A percentile compares a stretch with the other conserved stretches of the same genome.
These are phyloP conservation scores for Portunus trituberculatus DNA, from an alignment of 1,140 invertebrate species.

Conservation along the genomic window DNA sequence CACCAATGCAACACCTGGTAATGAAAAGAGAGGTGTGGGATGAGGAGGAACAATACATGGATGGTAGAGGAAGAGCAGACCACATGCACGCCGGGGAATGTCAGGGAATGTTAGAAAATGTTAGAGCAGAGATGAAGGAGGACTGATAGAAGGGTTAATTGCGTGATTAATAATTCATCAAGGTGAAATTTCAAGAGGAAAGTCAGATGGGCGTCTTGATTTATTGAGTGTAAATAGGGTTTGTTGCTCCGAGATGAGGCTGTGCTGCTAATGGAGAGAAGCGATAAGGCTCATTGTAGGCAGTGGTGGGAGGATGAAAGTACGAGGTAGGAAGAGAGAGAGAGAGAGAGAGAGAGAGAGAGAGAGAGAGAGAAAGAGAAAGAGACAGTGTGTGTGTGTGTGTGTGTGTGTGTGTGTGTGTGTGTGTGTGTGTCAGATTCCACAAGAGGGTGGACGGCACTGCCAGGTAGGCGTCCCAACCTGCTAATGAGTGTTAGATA, in stretches of 20 bases:
- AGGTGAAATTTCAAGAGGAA: neutral
- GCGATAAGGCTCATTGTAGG: neutral
- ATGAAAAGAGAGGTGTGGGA: neutral
- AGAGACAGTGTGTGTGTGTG: neutral
- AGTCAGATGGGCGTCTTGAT: neutral
- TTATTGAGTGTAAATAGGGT: neutral
- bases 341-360: neutral
- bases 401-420: neutral
- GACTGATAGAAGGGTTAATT: neutral
- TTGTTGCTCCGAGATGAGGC: neutral
- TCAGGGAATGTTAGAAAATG: neutral
- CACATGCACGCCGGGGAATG: neutral
- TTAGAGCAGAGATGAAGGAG: neutral
- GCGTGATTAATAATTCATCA: slow-evolving; percentile 5
- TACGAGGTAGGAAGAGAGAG: neutral
- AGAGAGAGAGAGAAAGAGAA: neutral
- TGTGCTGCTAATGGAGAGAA: neutral
- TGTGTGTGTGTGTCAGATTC: neutral
- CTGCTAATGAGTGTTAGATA: slow-evolving; percentile 5
- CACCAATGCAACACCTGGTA: neutral
- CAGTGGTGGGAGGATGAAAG: neutral
- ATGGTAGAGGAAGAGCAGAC: neutral
- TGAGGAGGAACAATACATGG: neutral
- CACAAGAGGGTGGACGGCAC: neutral
- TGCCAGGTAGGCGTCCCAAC: neutral